Evolutionary conservation across 2,113 vertebrate species (phyloP), one percentile per base, ranked within the genome.

Genomic region (Larimichthys crocea): DNA sequence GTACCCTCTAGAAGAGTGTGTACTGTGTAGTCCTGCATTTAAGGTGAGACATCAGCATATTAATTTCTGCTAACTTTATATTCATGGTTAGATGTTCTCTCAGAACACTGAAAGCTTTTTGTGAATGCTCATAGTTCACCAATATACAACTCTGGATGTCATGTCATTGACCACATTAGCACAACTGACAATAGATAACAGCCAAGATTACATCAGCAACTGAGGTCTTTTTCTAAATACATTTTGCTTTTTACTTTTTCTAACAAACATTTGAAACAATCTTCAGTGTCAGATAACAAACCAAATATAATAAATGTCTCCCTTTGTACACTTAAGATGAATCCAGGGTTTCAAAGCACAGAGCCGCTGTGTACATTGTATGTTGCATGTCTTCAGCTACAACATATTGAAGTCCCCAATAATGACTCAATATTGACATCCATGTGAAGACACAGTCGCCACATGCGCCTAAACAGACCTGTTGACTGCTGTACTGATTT

Each of bases 91-190:
- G 35, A 20, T 52, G 42, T 50, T 65, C 63, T 49, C 74, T 14
- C 48, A 60, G 3, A 49, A 42, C 35, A 67, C 3, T 10, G 2
- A 57, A 57, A 70, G 50, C 29, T 19, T 48, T 65, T 79, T 79
- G 17, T 73, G 42, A 57, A 67, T 16, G 48, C 48, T 80, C 5
- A 1, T 24, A 74, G 42, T 46, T 31, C 35, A 40, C 35, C 7
- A 8, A 40, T 40, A 64, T 74, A 46, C 19, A 63, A 22, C 19
- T 22, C 49, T 44, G 55, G 26, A 63, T 75, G 48, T 53, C 35
- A 52, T 71, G 52, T 65, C 24, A 42, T 14, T 73, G 55, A 73
- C 3, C 53, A 56, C n/a, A 85, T 56, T n/a, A 56, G 55, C 67
- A 42, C 55, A 40, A 35, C 31, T 35, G 31, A 50, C n/a, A 77